phyloP scores from a whole-genome alignment of 2,888 invertebrate species.

The Tolmerus cingulatus region DNA sequence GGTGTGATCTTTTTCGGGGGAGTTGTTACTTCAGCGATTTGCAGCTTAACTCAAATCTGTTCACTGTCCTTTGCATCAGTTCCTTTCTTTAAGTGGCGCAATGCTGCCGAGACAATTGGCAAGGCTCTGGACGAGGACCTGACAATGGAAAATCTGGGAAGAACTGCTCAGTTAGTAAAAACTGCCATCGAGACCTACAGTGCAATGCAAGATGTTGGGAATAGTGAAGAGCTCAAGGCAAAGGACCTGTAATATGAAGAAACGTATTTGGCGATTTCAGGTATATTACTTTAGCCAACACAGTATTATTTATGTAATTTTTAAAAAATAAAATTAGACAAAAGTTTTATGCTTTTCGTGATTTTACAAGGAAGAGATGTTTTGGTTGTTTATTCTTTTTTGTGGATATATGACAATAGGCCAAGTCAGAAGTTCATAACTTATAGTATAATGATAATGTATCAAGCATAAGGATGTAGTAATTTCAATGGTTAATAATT shows the following conservation, averaged over 20 bases:
- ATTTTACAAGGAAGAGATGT: too few relatives aligned
- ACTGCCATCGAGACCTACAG: slow-evolving; percentile 68
- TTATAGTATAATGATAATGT: too few relatives aligned
- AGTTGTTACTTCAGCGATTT: slow-evolving; percentile 66
- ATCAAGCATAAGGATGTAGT: too few relatives aligned
- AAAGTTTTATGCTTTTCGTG: neutral
- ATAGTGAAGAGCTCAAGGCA: neutral
- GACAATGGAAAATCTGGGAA: slow-evolving; percentile 67
- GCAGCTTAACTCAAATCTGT: slow-evolving; percentile 68
- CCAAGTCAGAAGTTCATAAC: too few relatives aligned
- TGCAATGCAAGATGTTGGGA: slow-evolving; percentile 55
- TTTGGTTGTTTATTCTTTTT: too few relatives aligned
- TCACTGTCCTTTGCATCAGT: slow-evolving; percentile 63
- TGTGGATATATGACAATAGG: too few relatives aligned
- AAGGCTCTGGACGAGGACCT: slow-evolving; percentile 61
- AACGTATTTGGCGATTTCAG: neutral
- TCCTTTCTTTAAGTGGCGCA: slow-evolving; percentile 55
- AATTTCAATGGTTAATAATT: too few relatives aligned
- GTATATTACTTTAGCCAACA: neutral
- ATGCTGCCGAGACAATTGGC: slow-evolving; percentile 56
- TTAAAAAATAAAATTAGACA: neutral
- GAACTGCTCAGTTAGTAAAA: slow-evolving; percentile 66
- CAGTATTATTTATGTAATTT: neutral
- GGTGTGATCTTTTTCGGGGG: slow-evolving; percentile 66
- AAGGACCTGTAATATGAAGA: slow-evolving; percentile 33